Evolutionary conservation across 35 echinoderm and acorn worm genomes (phyloP).

Genomic region (Chiridota heheva): DNA sequence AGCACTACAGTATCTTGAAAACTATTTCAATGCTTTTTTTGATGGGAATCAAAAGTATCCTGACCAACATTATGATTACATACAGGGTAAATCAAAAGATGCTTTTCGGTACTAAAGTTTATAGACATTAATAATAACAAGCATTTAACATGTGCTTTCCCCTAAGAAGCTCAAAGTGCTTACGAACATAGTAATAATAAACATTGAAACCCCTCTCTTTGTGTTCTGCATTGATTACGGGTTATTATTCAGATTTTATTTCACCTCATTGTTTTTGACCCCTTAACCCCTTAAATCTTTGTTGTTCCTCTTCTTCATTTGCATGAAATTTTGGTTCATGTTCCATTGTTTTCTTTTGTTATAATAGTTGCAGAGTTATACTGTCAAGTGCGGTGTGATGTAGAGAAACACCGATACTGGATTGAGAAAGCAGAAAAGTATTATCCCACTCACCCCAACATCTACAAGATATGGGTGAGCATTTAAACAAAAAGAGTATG

Average conservation of each 20-base stretch:
- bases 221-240: background rate
- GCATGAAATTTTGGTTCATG: background rate
- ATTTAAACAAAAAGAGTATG: background rate
- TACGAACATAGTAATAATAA: background rate
- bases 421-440: slow-evolving; percentile 68
- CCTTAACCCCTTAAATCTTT: background rate
- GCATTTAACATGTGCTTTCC: no score
- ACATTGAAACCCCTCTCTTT: background rate
- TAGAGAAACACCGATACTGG: slow-evolving; percentile 78
- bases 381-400: slow-evolving; percentile 66
- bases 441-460: slow-evolving; percentile 61
- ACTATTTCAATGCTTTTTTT: no score
- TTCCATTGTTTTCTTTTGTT: no score
- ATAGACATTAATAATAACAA: no score
- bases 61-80: no score
- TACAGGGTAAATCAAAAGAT: no score
- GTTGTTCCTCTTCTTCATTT: background rate
- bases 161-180: background rate
- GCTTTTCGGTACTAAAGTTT: background rate
- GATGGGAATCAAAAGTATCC: no score
- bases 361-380: slow-evolving; percentile 89
- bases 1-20: no score
- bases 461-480: slow-evolving; percentile 71
- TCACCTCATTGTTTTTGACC: background rate
- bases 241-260: background rate